Base-by-base conservation (phyloP, 2,888 invertebrate species). In the Catocala fraxini region DNA sequence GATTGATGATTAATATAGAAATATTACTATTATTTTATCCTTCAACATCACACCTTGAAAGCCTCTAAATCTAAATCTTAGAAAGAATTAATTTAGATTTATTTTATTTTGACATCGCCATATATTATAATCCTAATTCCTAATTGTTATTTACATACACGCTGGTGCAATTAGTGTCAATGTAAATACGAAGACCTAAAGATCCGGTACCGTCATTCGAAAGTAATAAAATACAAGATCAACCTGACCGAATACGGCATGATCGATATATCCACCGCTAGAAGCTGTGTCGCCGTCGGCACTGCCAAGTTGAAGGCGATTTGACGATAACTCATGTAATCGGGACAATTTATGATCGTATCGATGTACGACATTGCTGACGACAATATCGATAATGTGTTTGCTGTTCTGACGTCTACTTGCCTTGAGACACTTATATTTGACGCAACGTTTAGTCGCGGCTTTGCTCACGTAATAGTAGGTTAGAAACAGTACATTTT, bases 291-390 rank as follows among this genome's bases (percentile, higher is more conserved):
- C 70, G 71, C 75, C 66, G 51, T 56, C 54, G 73, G 76, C 75
- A 56, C 57, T 67, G 60, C 67, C 68, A 66, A 77, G 73, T 77
- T 71, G 76, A 79, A 79, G 81, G 83, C 64, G 68, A 65, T 68
- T 59, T 52, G 57, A 51, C 55, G 58, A 72, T 80, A 76, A 73
- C 68, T 70, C 56, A 70, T 70, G 77, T 77, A 78, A 81, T 73
- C 79, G 66, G 79, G 62, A 45, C 75, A 77, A 63, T 71, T 73
- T 68, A 62, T 64, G 76, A 73, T 72, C 71, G 56, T 79, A 79
- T 82, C 75, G 61, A 68, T 35, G 58, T 48, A 7, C 1, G 35
- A 39, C 35, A 39, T 39, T 39, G 35, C 46, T 56, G 65, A 57
- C 63, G 69, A 45, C 42, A 39, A 52, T 46, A 7, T 6, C 15